Evolutionary conservation across 1,140 invertebrate genomes (phyloP), one percentile per base, ranked within the genome.

Genomic region (Drosophila funebris): DNA sequence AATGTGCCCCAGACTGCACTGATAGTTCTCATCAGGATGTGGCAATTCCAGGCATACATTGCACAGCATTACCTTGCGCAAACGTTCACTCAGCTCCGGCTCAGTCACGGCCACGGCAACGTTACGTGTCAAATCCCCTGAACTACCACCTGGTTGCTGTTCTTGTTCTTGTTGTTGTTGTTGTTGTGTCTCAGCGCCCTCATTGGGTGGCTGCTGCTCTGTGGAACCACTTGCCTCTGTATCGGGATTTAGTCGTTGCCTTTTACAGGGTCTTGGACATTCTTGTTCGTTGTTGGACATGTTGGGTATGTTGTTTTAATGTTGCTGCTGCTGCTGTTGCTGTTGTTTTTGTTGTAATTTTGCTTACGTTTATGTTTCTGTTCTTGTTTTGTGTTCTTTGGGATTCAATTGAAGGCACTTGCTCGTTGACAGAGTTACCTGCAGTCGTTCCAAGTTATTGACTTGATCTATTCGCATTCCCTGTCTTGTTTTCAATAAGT

Each of bases 21-120:
- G 75, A 11, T 57, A 67, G 50, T 18, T 44, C 5, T 78, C 60
- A 7, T 75, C 57, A 7, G 72, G 72, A 31, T 46, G 43, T 0
- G 75, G 75, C 7, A 78, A 36, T 2, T 78, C 73, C 5, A 41
- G 44, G 62, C 73, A 78, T 3, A 76, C 67, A 8, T 14, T 43
- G 67, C 76, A 76, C 4, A 67, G 18, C 73, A 78, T 64, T 3
- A 71, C 16, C 9, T 50, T 41, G n/a, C 52, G 52, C 20, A 71
- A 41, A 1, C 68, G 68, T 13, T 71, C 68, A n/a, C 43, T 20
- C 24, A 48, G 24, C 44, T 48, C 44, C 1, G 20, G 18, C 8
- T 43, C 41, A 4, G 39, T 9, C 14, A 18, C 16, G 4, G 11
- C 0, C 4, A 41, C 2, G 2, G 33, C 0, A n/a, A n/a, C n/a